These are phyloP conservation scores for Acronicta leporina DNA, from an alignment of 2,888 invertebrate genomes.

Conservation along the genomic window DNA sequence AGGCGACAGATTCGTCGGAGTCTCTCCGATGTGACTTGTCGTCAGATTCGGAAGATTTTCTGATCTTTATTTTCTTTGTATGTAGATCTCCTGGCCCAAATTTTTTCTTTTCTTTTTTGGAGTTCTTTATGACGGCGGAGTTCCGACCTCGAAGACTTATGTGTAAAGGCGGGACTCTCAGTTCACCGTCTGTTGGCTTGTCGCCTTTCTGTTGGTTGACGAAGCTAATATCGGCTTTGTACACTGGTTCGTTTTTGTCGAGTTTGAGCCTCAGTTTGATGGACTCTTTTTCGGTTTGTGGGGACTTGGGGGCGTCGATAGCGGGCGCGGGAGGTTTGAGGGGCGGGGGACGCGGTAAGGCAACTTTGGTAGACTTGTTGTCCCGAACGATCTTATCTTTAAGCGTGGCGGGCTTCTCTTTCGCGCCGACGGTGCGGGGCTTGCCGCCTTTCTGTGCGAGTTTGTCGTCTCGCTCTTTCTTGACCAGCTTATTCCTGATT, in stretches of 20 bases:
- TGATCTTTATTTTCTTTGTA: constrained; percentile 88
- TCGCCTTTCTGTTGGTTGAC: constrained; percentile 89
- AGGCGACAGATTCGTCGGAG: constrained; percentile 73
- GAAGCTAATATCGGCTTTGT: constrained; percentile 94
- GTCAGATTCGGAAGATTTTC: constrained; percentile 78
- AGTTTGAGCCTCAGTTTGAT: constrained; percentile 95
- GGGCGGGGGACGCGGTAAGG: constrained; percentile 73
- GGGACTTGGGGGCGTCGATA: constrained; percentile 75
- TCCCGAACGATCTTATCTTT: constrained; percentile 82
- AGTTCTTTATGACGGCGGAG: constrained; percentile 95
- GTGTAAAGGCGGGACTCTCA: constrained; percentile 96
- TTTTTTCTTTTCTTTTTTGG: constrained; percentile 91
- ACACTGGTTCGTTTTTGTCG: constrained; percentile 95
- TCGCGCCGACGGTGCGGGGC: constrained; percentile 75
- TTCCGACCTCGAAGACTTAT: constrained; percentile 95
- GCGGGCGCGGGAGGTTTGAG: constrained; percentile 66
- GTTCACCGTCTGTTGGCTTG: constrained; percentile 90
- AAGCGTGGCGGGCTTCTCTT: constrained; percentile 80
- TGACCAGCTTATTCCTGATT: constrained; percentile 58
- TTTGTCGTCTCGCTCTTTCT: constrained; percentile 76
- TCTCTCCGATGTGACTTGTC: constrained; percentile 79
- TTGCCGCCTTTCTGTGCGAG: constrained; percentile 80
- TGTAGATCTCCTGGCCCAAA: constrained; percentile 83
- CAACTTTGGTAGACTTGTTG: constrained; percentile 80
- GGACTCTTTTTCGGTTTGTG: constrained; percentile 90